Percentiles rank a stretch among this genome's conserved stretches.
These are phyloP conservation scores for Frankliniella fusca DNA, from an alignment of 2,888 invertebrate genomes.

Conservation along the genomic window DNA sequence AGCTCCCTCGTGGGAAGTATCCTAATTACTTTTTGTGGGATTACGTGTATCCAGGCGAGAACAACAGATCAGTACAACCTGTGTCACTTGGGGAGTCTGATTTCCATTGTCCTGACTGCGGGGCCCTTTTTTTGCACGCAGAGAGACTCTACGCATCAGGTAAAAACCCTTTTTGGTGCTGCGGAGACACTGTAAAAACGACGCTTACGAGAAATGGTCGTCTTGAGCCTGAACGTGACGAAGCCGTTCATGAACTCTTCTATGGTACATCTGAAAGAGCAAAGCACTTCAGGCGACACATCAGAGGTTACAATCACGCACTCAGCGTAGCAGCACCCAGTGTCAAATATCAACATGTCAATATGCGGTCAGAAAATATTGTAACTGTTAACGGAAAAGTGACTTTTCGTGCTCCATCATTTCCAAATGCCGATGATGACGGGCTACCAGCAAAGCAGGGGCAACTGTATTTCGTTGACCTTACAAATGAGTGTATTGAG, in stretches of 20 bases:
- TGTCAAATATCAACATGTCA: background rate
- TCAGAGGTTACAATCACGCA: background rate
- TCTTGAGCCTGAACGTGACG: background rate
- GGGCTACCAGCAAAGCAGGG: background rate
- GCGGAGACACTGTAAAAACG: background rate
- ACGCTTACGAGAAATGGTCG: background rate
- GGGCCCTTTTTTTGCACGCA: background rate
- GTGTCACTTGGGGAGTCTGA: background rate
- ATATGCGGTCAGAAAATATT: background rate
- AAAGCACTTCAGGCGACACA: background rate
- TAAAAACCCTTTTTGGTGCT: background rate
- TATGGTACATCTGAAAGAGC: background rate
- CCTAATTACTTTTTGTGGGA: too few relatives aligned
- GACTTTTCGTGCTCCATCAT: too few relatives aligned
- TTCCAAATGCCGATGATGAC: too few relatives aligned
- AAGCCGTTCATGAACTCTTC: background rate
- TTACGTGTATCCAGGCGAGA: too few relatives aligned
- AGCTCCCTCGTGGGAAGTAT: too few relatives aligned
- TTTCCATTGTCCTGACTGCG: background rate
- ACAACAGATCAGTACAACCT: too few relatives aligned
- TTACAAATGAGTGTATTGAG: background rate
- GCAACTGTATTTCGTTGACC: background rate
- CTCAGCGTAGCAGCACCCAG: background rate
- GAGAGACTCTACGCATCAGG: background rate
- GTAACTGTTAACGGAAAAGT: background rate